Conservation (phyloP, 2,797 vertebrate genomes). For the Novumbra hubbsi region DNA sequence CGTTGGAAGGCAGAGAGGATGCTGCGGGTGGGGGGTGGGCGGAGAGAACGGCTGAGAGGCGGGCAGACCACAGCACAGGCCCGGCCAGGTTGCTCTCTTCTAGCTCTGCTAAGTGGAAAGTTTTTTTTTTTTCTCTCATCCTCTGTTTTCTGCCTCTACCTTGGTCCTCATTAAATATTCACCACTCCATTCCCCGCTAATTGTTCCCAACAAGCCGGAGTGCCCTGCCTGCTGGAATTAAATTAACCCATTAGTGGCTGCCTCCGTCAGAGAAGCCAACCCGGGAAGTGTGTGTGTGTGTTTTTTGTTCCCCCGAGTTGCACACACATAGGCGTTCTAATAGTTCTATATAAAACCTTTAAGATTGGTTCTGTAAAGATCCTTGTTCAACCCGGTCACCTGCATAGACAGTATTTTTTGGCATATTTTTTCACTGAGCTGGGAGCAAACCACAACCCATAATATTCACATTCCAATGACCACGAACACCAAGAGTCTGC, state of each 20-base stretch:
- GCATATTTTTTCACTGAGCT: too few species aligned
- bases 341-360: too few species aligned
- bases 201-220: slow-evolving; percentile 76
- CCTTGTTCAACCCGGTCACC: background rate
- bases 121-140: slow-evolving; percentile 26
- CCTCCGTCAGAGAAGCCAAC: slow-evolving; percentile 54
- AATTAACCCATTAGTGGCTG: slow-evolving; percentile 77
- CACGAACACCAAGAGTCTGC: too few species aligned
- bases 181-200: slow-evolving; percentile 75
- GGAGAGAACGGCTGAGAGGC: slow-evolving; percentile 1
- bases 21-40: background rate
- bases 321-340: slow-evolving; percentile 3
- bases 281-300: slow-evolving; percentile 43
- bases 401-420: background rate
- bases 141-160: slow-evolving; percentile 47
- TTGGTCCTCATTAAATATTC: slow-evolving; percentile 79
- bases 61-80: slow-evolving; percentile 9
- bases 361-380: too few species aligned
- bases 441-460: too few species aligned
- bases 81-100: slow-evolving; percentile 10
- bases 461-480: too few species aligned
- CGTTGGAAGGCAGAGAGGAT: background rate
- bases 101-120: slow-evolving; percentile 26
- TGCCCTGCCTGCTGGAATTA: slow-evolving; percentile 68
- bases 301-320: slow-evolving; percentile 32